These are phyloP conservation scores for Lethenteron camtschaticum DNA, from an alignment of 2,113 vertebrate genomes.

Conservation along the genomic window DNA sequence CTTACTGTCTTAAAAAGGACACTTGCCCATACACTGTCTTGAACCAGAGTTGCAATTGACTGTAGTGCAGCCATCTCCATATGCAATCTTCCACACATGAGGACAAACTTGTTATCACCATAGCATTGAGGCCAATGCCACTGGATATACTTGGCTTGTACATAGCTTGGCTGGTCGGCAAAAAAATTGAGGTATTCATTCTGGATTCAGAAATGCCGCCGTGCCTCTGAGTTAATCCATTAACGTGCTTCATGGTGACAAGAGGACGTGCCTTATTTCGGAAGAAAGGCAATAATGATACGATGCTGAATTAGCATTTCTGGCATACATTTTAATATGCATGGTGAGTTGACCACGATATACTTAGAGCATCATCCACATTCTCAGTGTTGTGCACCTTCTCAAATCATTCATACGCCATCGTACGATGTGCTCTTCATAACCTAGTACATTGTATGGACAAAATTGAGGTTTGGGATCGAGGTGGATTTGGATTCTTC, in stretches of 20 bases:
- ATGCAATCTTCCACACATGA: background rate
- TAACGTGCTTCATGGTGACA: background rate
- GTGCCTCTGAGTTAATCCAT: background rate
- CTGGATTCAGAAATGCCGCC: background rate
- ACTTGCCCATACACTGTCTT: background rate
- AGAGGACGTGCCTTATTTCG: background rate
- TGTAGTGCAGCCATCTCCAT: background rate
- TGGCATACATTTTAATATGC: background rate
- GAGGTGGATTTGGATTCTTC: background rate
- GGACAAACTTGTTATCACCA: conserved; percentile 1
- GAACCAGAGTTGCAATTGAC: background rate
- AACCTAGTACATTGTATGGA: background rate
- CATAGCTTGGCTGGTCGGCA: background rate
- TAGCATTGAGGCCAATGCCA: background rate
- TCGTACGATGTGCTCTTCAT: background rate
- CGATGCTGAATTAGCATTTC: background rate
- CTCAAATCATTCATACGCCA: background rate
- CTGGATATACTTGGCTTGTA: background rate
- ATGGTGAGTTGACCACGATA: background rate
- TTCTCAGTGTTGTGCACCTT: background rate
- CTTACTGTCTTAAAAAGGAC: background rate
- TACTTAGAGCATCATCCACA: conserved; percentile 3
- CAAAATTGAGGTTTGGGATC: background rate
- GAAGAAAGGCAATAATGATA: background rate
- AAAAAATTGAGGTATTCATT: background rate